Evolutionary conservation across 1,140 invertebrate genomes (phyloP).

Genomic region (Lasioglossum baleicum): DNA sequence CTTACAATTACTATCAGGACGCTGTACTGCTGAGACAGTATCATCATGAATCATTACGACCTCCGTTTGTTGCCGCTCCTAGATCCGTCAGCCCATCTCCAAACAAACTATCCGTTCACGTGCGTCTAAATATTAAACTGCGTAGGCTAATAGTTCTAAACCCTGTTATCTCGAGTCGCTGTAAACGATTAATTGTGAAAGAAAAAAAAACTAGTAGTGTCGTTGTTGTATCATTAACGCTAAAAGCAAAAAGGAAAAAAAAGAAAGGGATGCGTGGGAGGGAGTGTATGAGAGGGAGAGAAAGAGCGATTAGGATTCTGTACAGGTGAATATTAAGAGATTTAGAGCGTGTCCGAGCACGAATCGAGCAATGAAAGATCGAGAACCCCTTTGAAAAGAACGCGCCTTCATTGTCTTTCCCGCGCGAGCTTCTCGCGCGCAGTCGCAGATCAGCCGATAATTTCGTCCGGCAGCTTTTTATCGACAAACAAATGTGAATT

Average conservation of each 20-base stretch:
- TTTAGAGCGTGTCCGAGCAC: constrained; percentile 4
- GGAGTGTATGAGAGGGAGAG: neutral
- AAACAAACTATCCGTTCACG: constrained; percentile 29
- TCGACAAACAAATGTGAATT: neutral
- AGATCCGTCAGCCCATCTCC: neutral
- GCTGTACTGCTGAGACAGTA: no score
- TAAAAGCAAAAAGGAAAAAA: neutral
- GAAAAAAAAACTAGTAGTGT: constrained; percentile 39
- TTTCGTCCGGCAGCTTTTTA: constrained; percentile 14
- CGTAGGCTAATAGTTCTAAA: constrained; percentile 45
- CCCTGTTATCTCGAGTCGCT: constrained; percentile 42
- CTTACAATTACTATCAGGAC: no score
- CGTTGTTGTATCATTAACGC: constrained; percentile 47
- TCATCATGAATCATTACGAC: constrained; percentile 6
- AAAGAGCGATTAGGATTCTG: constrained; percentile 48
- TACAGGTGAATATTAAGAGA: constrained; percentile 44
- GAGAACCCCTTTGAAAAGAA: constrained; percentile 18
- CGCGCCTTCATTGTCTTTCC: neutral
- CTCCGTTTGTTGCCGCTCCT: constrained; percentile 23
- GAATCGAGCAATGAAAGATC: constrained; percentile 34
- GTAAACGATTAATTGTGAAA: constrained; percentile 48
- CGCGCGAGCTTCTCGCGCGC: neutral
- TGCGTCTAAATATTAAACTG: constrained; percentile 36
- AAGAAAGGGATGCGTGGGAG: no score
- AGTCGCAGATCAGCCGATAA: neutral